Percentiles rank a stretch among this genome's conserved stretches.
phyloP scores from a whole-genome alignment of 2,888 invertebrate species.

The Lomographa bimaculata region DNA sequence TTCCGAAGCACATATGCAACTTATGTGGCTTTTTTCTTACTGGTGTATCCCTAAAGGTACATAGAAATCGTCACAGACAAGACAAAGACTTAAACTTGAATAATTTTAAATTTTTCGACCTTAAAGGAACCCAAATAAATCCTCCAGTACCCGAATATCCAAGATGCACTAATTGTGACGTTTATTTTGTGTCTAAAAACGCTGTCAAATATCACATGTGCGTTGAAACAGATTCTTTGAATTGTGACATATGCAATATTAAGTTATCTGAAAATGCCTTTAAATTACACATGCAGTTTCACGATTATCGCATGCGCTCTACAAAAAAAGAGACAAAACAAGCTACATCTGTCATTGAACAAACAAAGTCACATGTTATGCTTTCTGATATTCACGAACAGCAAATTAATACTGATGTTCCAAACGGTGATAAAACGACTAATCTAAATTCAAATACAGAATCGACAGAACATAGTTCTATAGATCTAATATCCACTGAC shows the following conservation, averaged over 20 bases:
- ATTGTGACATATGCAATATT: constrained; percentile 53
- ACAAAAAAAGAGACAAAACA: constrained; percentile 1
- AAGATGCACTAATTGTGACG: constrained; percentile 51
- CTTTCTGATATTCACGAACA: too few relatives aligned
- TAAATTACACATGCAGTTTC: constrained; percentile 60
- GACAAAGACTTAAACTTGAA: constrained; percentile 46
- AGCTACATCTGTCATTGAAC: too few relatives aligned
- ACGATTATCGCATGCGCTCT: constrained; percentile 44
- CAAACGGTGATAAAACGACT: background rate
- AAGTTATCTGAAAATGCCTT: constrained; percentile 52
- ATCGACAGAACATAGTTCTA: too few relatives aligned
- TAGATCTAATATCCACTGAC: too few relatives aligned
- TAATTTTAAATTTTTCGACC: constrained; percentile 56
- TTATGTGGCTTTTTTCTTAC: constrained; percentile 59
- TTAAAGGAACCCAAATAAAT: constrained; percentile 45
- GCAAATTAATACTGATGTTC: background rate
- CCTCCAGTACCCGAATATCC: constrained; percentile 62
- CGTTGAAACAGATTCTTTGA: constrained; percentile 41
- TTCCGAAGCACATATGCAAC: constrained; percentile 46
- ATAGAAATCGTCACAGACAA: constrained; percentile 47
- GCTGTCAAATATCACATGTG: constrained; percentile 49
- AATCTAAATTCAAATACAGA: background rate
- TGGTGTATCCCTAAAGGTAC: constrained; percentile 38
- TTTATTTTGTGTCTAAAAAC: constrained; percentile 51
- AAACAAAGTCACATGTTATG: too few relatives aligned